Base-by-base conservation (phyloP, 2,888 invertebrate species). In the Pyrochroa serraticornis region DNA sequence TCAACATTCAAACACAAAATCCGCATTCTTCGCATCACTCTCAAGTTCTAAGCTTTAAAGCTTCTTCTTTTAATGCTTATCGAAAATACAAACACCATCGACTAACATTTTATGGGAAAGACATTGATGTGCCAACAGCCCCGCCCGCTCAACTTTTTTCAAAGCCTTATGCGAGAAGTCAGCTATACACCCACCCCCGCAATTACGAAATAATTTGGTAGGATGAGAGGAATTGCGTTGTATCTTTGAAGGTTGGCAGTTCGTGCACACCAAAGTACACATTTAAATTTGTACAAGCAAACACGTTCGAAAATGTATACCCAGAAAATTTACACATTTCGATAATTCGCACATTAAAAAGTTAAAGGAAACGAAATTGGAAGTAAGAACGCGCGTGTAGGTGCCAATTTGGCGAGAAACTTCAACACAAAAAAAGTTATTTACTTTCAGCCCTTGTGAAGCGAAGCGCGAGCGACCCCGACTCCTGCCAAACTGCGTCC, bases 281-380 rank as follows among this genome's bases (percentile, higher is more conserved):
- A 59, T 55, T 59, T 50, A 55, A 59, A 55, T 59, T 59, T 59
- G 39, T 51, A 59, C 55, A 55, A 50, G 59, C 59, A 59, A 59
- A 59, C 55, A 59, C 22, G 22, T 50, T 59, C 55, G 51, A 46
- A 51, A 59, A 59, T 54, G 51, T 55, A 59, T 55, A 59, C 51
- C 34, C 48, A 55, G 47, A 47, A 59, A 59, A 59, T 59, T 59
- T 55, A 59, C 59, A 59, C 53, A 51, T 59, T 46, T 38, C 54
- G 12, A 55, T 55, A 59, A 59, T 59, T 51, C 51, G 51, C 55
- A 51, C 55, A 51, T 55, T 59, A 55, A 59, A 58, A 59, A 55
- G 46, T 59, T 59, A 39, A n/a, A n/a, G 43, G 43, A 44, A 44
- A 34, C 34, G 14, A 39, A 48, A 42, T 34, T 58, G 7, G 10